Conservation (phyloP, 2,888 invertebrate genomes). For the Teleiodes luculella region DNA sequence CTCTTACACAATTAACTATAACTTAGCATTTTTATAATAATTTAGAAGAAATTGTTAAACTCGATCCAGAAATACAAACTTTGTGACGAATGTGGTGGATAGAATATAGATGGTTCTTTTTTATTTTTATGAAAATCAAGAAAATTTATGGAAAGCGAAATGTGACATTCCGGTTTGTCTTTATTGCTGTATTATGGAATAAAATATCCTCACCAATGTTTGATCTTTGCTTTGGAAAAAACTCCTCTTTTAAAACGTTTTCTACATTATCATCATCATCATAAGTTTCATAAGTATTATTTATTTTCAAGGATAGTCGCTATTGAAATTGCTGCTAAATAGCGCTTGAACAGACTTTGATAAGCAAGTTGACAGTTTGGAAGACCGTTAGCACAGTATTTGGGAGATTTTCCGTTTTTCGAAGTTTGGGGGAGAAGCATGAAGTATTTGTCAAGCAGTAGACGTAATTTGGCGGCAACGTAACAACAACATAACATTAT, state of each 20-base stretch:
- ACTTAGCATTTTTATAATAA: slow-evolving; percentile 78
- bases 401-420: no score
- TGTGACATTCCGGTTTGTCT: slow-evolving; percentile 80
- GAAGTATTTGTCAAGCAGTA: no score
- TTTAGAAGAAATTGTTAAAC: slow-evolving; percentile 74
- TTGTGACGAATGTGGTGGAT: slow-evolving; percentile 66
- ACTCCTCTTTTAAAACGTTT: slow-evolving; percentile 17
- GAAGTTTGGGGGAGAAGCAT: no score
- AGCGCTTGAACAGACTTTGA: no score
- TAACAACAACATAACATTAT: no score
- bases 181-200: slow-evolving; percentile 78
- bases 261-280: no score
- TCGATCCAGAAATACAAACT: slow-evolving; percentile 59
- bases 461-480: no score
- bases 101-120: slow-evolving; percentile 58
- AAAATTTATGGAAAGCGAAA: slow-evolving; percentile 61
- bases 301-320: no score
- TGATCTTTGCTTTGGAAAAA: slow-evolving; percentile 49
- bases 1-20: slow-evolving; percentile 77
- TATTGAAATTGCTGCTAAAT: no score
- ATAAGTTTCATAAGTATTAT: no score
- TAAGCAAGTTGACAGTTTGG: no score
- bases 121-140: slow-evolving; percentile 69
- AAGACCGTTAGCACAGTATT: no score
- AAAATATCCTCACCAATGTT: slow-evolving; percentile 76